Conservation (phyloP, 2,113 vertebrate genomes). For the Felis chaus region DNA sequence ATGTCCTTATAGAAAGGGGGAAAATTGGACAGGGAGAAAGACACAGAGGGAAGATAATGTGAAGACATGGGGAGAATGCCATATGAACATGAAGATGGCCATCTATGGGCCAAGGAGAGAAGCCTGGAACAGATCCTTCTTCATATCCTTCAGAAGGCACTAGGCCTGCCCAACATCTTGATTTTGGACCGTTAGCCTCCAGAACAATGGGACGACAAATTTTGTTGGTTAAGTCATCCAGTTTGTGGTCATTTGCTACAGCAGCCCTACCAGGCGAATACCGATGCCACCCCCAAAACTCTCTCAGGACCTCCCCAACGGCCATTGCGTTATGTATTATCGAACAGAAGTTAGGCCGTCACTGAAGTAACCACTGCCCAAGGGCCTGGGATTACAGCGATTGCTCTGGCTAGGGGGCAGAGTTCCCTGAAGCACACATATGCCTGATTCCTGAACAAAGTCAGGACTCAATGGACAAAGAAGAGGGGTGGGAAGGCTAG, state of each 20-base stretch:
- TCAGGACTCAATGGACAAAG: background rate
- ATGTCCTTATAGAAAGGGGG: background rate
- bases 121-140: background rate
- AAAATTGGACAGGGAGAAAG: background rate
- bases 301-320: background rate
- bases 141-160: background rate
- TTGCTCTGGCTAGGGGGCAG: background rate
- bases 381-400: background rate
- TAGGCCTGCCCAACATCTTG: background rate
- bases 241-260: background rate
- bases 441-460: background rate
- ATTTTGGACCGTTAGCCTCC: background rate
- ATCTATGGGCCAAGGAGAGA: background rate
- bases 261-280: background rate
- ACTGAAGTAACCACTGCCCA: background rate
- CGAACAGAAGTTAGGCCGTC: background rate
- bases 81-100: background rate
- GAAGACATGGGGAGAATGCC: background rate
- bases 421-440: background rate
- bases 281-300: background rate
- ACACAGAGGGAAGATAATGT: background rate
- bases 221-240: background rate
- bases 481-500: background rate
- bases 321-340: background rate
- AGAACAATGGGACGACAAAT: background rate